Percentiles rank a stretch among this genome's conserved stretches.
These are phyloP conservation scores for Chaetops frenatus DNA, from an alignment of 2,113 vertebrate species.

Conservation along the genomic window DNA sequence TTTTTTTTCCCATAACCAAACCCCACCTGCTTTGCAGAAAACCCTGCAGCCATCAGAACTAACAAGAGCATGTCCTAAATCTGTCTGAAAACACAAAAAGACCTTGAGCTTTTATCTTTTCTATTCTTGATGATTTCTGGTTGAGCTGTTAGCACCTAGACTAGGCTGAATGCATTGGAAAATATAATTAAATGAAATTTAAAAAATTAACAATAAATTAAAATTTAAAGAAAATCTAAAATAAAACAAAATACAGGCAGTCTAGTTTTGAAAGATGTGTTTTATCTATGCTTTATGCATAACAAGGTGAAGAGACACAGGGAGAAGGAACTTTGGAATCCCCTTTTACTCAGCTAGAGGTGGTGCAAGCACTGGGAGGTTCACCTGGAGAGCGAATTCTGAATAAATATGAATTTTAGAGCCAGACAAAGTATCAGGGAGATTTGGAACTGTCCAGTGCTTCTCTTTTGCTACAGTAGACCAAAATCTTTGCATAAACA, in stretches of 20 bases:
- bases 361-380: not conserved
- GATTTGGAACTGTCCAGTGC: not conserved
- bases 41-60: not conserved
- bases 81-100: not conserved
- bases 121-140: not conserved
- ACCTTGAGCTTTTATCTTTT: not conserved
- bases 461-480: not conserved
- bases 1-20: not conserved
- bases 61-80: not conserved
- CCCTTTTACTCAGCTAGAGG: accelerated
- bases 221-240: not conserved
- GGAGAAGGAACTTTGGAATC: not conserved
- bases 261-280: not conserved
- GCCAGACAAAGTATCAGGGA: not conserved
- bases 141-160: not conserved
- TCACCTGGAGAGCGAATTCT: not conserved
- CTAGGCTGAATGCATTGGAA: not conserved
- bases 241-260: not conserved
- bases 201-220: not conserved
- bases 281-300: not conserved
- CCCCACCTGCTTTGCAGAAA: not conserved
- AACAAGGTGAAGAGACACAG: not conserved
- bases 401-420: not conserved
- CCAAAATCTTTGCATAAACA: not conserved
- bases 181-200: not conserved